Conservation (phyloP, 1,140 invertebrate genomes). For the Tyrophagus putrescentiae region DNA sequence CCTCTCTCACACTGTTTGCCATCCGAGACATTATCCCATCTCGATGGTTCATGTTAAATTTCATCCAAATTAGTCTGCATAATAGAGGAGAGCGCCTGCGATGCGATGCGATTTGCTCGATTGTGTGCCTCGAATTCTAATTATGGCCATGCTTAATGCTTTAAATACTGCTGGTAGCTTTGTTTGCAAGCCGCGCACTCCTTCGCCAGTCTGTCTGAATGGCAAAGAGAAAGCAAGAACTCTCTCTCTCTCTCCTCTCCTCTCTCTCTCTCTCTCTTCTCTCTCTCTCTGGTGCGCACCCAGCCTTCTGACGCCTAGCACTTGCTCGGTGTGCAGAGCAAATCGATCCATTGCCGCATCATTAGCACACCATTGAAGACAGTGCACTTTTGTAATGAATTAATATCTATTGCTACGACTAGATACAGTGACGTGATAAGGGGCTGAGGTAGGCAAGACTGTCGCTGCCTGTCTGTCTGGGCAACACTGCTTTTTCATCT, state of each 20-base stretch:
- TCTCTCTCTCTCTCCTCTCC: neutral
- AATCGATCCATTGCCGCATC: slow-evolving; percentile 13
- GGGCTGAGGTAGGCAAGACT: too few relatives aligned
- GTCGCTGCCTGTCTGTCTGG: too few relatives aligned
- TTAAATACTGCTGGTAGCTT: neutral
- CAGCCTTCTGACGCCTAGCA: neutral
- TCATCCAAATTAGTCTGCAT: neutral
- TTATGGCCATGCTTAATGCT: slow-evolving; percentile 8
- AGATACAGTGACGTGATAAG: too few relatives aligned
- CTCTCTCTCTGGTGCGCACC: neutral
- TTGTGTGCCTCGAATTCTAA: slow-evolving; percentile 10
- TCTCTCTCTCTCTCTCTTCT: neutral
- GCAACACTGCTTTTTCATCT: too few relatives aligned
- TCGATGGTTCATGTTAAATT: slow-evolving; percentile 12
- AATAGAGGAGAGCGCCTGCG: too few relatives aligned
- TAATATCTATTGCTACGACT: too few relatives aligned
- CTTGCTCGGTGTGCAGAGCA: too few relatives aligned
- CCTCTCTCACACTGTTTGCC: too few relatives aligned
- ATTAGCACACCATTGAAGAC: slow-evolving; percentile 11
- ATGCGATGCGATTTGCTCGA: slow-evolving; percentile 15
- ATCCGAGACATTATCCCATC: neutral
- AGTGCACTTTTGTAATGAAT: too few relatives aligned
- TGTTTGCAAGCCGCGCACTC: too few relatives aligned
- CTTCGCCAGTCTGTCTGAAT: too few relatives aligned
- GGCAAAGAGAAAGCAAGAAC: too few relatives aligned